These are phyloP conservation scores for Yoshiicerus persimilis DNA, from an alignment of 1,140 invertebrate species.

Conservation along the genomic window DNA sequence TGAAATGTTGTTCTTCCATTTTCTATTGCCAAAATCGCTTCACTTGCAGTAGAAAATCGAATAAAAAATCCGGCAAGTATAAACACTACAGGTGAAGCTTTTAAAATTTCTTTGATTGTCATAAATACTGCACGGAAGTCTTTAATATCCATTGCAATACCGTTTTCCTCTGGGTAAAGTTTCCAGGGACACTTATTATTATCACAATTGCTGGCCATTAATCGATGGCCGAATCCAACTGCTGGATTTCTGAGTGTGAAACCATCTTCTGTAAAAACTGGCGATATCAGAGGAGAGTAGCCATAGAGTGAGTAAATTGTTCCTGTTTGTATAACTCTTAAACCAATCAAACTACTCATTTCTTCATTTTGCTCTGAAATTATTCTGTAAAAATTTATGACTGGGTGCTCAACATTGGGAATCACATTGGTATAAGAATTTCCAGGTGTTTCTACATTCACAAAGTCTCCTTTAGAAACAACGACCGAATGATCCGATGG, in stretches of 20 bases:
- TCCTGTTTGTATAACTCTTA: not conserved
- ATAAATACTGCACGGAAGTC: not conserved
- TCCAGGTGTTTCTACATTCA: not conserved
- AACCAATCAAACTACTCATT: too few species aligned
- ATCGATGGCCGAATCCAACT: not conserved
- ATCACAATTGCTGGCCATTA: constrained; percentile 7
- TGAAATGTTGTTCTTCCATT: constrained; percentile 12
- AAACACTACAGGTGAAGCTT: not conserved
- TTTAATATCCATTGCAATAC: not conserved
- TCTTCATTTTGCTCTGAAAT: not conserved
- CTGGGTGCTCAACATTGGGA: not conserved
- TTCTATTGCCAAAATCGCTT: constrained; percentile 4
- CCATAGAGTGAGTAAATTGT: constrained; percentile 2
- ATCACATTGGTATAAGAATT: constrained; percentile 19
- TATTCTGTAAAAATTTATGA: not conserved
- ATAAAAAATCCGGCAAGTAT: constrained; percentile 21
- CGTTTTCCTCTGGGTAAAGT: constrained; percentile 12
- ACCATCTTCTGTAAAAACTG: constrained; percentile 32
- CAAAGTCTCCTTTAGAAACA: not conserved
- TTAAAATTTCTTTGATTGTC: constrained; percentile 23
- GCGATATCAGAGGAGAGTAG: not conserved
- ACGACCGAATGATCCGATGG: not conserved
- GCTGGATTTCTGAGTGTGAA: constrained; percentile 28
- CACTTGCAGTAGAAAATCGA: not conserved
- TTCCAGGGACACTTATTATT: not conserved